phyloP scores from a whole-genome alignment of 2,888 invertebrate genomes.

The Lasius platythorax region DNA sequence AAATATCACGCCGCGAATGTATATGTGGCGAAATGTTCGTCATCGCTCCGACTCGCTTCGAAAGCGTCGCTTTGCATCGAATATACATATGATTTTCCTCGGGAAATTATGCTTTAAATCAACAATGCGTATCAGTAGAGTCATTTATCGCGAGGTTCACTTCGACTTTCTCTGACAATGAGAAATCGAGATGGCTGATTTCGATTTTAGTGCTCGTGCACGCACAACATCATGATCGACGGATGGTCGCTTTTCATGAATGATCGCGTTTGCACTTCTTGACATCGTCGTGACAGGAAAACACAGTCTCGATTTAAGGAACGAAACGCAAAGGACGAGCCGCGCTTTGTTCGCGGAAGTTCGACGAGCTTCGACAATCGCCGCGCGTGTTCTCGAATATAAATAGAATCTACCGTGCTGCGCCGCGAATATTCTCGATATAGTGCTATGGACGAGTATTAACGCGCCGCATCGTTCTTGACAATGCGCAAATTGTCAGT shows the following conservation, averaged over 20 bases:
- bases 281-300: no score
- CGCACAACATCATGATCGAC: no score
- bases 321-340: constrained; percentile 2
- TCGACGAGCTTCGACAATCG: constrained; percentile 51
- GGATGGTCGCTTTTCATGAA: neutral
- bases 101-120: neutral
- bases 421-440: constrained; percentile 46
- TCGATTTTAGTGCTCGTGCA: neutral
- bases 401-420: constrained; percentile 66
- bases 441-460: constrained; percentile 5
- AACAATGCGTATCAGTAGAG: neutral
- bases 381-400: constrained; percentile 55
- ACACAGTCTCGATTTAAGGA: neutral
- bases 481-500: constrained; percentile 18
- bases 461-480: neutral
- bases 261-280: neutral
- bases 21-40: neutral
- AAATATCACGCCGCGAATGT: neutral
- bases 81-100: constrained; percentile 5
- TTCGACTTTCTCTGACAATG: neutral
- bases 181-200: neutral
- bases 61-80: neutral
- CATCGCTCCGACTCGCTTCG: neutral
- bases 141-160: neutral
- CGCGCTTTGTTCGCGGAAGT: constrained; percentile 60